Evolutionary conservation across 2,113 vertebrate genomes (phyloP).

Genomic region (Peromyscus polionotus): DNA sequence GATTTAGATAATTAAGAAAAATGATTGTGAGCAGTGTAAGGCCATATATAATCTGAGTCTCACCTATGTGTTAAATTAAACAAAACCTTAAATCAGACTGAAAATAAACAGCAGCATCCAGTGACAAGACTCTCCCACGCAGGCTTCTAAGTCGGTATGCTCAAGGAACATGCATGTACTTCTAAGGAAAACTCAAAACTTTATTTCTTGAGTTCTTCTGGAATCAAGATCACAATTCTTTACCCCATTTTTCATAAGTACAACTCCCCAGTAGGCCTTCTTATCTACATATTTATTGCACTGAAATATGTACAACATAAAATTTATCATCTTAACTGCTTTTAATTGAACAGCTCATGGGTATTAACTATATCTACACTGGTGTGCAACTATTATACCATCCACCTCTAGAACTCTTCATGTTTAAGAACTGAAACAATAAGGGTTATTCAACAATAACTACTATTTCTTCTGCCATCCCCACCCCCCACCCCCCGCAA

Average conservation of each 20-base stretch:
- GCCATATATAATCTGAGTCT: slow-evolving; percentile 46
- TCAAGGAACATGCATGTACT: background rate
- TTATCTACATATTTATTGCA: background rate
- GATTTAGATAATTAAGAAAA: slow-evolving; percentile 59
- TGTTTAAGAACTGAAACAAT: background rate
- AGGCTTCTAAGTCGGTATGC: slow-evolving; percentile 6
- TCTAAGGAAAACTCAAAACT: slow-evolving; percentile 43
- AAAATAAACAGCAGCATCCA: background rate
- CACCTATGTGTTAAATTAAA: slow-evolving; percentile 55
- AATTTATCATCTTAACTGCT: background rate
- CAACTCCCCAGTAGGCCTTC: slow-evolving; percentile 38
- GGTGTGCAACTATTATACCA: background rate
- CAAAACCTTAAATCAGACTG: slow-evolving; percentile 3
- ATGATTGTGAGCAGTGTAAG: slow-evolving; percentile 31
- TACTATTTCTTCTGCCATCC: background rate
- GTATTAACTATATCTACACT: background rate
- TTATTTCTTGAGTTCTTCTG: background rate
- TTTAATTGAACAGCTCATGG: background rate
- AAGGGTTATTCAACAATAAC: background rate
- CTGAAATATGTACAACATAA: background rate
- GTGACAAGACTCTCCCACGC: background rate
- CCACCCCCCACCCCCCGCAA: too few species aligned
- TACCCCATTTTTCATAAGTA: background rate
- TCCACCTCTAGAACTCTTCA: background rate
- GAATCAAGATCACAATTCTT: background rate